A percentile compares a stretch with the other conserved stretches of the same genome.
phyloP scores from a whole-genome alignment of 2,797 vertebrate species.

The Rhadinocentrus ornatus region DNA sequence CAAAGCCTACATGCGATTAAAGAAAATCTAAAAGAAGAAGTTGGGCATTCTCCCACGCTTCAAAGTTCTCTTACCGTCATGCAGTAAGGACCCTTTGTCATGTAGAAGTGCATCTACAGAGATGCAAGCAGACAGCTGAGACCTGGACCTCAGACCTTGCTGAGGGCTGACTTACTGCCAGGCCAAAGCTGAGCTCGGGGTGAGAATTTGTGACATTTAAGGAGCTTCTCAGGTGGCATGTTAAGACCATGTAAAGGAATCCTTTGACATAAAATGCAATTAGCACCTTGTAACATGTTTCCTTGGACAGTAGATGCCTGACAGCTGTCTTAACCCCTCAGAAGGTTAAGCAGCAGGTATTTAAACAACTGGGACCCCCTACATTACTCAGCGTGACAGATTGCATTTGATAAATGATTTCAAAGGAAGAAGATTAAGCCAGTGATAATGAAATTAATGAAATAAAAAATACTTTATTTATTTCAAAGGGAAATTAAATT shows the following conservation, averaged over 20 bases:
- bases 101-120: not conserved
- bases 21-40: too few species aligned
- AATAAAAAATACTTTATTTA: too few species aligned
- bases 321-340: slow-evolving; percentile 18
- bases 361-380: not conserved
- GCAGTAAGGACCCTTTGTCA: not conserved
- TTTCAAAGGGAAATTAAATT: too few species aligned
- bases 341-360: slow-evolving; percentile 4
- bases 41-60: rapidly evolving
- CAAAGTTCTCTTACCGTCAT: not conserved
- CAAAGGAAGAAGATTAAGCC: not conserved
- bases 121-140: slow-evolving; percentile 32
- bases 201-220: slow-evolving; percentile 42
- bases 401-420: not conserved
- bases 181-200: slow-evolving; percentile 1
- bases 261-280: slow-evolving; percentile 8
- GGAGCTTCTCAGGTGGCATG: slow-evolving; percentile 29
- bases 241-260: slow-evolving; percentile 24
- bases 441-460: too few species aligned
- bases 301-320: slow-evolving; percentile 10
- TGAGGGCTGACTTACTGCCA: not conserved
- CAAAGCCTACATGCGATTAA: too few species aligned
- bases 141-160: not conserved
- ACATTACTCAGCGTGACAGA: not conserved
- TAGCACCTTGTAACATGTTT: slow-evolving; percentile 30